Evolutionary conservation across 2,888 invertebrate genomes (phyloP), one percentile per base, ranked within the genome.

Genomic region (Spilosoma lubricipeda): DNA sequence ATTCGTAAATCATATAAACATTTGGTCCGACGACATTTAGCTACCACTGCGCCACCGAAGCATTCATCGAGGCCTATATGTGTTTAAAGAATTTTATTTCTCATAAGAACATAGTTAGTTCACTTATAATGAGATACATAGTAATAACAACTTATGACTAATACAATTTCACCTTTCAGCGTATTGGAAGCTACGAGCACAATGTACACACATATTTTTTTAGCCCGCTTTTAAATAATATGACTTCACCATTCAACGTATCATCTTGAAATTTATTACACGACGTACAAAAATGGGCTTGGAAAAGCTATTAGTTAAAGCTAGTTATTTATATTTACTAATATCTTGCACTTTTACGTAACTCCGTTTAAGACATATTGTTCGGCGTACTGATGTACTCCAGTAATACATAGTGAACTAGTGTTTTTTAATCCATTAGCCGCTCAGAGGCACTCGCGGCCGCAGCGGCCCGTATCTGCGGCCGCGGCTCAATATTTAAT

Each of bases 391-490:
- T 7, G 33, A 67, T 30, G 33, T 48, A 20, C 30, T 20, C 11
- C 9, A 18, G 48, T 33, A 48, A 30, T n/a, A 18, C 63, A 39
- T 63, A 30, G 39, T n/a, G 56, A 59, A 52, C 63, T 74, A 72
- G 59, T 78, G 75, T 73, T 80, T 79, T 81, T 76, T 82, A 83
- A 85, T 85, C 82, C 86, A 85, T 86, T 85, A 86, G 71, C 64
- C 39, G 69, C 65, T 36, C 52, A 70, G 67, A 64, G 73, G 33
- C 52, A 66, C 74, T 36, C 45, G 42, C 56, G 45, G 70, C 48
- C 36, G 68, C 71, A 66, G 59, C 75, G 78, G 76, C 56, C 59
- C 36, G 70, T 52, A 70, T 59, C 70, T 73, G 76, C 68, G 76
- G 69, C 73, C 68, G 70, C 72, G 75, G 72, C 77, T 80, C 77